Percentiles rank a stretch among this genome's conserved stretches.
Evolutionary conservation across 2,797 vertebrate genomes (phyloP).

Genomic region (Carapus acus): DNA sequence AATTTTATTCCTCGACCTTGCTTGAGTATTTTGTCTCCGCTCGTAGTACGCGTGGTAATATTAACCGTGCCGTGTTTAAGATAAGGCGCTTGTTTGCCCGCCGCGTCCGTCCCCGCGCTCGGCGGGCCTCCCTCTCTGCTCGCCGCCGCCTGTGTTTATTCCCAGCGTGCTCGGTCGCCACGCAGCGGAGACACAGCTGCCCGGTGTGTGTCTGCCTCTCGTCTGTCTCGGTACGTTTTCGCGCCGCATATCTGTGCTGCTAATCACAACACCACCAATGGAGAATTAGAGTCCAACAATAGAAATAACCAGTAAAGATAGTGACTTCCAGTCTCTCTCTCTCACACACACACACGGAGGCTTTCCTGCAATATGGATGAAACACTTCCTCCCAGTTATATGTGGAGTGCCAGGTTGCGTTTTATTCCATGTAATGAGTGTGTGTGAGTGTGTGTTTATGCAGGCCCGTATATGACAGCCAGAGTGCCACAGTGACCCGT

Average conservation of each 20-base stretch:
- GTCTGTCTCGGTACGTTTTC: not conserved
- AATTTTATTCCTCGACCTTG: not conserved
- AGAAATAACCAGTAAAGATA: conserved; percentile 3
- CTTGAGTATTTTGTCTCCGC: not conserved
- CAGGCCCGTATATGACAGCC: too few relatives aligned
- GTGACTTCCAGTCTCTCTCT: not conserved
- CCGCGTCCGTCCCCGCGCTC: too few relatives aligned
- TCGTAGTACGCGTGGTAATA: too few relatives aligned
- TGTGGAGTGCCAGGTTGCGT: too few relatives aligned
- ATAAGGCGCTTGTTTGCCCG: too few relatives aligned
- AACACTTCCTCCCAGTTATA: not conserved
- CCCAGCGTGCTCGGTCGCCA: too few relatives aligned
- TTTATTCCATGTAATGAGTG: too few relatives aligned
- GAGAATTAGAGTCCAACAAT: conserved; percentile 12
- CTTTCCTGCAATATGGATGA: not conserved
- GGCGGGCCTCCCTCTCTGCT: too few relatives aligned
- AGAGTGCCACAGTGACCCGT: conserved; percentile 28
- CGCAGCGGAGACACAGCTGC: too few relatives aligned
- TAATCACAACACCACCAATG: conserved; percentile 16
- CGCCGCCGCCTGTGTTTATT: not conserved
- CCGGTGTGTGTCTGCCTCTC: not conserved
- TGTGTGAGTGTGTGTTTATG: too few relatives aligned
- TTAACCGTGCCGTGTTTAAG: too few relatives aligned
- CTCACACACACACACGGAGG: not conserved
- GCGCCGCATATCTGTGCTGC: conserved; percentile 14